Base-by-base conservation (phyloP, 2,113 vertebrate species). In the Paedocypris sp. region DNA sequence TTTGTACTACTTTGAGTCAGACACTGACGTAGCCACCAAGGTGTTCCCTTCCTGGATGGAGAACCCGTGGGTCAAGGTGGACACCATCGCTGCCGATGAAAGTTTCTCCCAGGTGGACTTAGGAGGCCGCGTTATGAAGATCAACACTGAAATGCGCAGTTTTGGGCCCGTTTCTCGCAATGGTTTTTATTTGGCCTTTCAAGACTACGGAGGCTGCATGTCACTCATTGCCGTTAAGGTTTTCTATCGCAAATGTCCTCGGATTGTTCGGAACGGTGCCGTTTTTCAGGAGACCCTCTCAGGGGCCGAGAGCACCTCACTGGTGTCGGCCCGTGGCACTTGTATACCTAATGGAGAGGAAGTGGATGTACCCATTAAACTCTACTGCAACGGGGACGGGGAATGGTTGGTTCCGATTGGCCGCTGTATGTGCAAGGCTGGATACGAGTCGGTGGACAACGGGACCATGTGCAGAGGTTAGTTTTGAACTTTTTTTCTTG, bases 361-460 rank as follows among this genome's bases (percentile, higher is more conserved):
- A 66, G 92, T 97, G 74, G 94, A 97, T 0, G 93, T 98, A 38
- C 94, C 94, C 3, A 97, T 98, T 76, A 96, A 97, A 73, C 81
- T 97, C 12, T 98, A 97, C 79, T 97, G 94, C 70, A 98, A 96
- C 0, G 94, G 93, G 0, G 94, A 95, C 0, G 94, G 94, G 2
- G 93, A 98, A 75, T 98, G 94, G 94, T 84, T 95, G 84, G 94
- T 97, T 16, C 94, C 94, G 56, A 98, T 98, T 0, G 94, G 94
- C 0, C 89, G 92, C 69, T 98, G 94, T 75, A 87, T 91, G 89
- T 98, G 94, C 74, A 89, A 89, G 49, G 82, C 91, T 0, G 94
- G 94, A 1, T 88, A 91, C 0, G 93, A 97, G 64, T 84, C 89
- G 0, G 79, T 84, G 76, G 91, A 91, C 57, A 96, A 97, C 0